Conservation (phyloP, 2,888 invertebrate species). For the Leuctra nigra region DNA sequence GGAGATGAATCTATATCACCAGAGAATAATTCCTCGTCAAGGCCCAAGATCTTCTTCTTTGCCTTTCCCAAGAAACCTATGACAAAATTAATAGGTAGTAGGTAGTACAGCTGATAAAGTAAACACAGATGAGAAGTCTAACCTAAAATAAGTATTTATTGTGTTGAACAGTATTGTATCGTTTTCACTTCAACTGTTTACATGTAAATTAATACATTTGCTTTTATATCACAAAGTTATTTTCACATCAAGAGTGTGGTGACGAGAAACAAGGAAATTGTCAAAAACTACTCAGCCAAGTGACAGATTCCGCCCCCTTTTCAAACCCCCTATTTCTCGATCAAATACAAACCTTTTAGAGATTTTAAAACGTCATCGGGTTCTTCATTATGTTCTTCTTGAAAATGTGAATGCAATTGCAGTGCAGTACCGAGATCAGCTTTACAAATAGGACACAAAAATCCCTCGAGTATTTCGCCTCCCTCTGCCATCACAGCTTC, state of each 20-base stretch:
- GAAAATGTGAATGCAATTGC: conserved; percentile 81
- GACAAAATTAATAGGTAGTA: too few species aligned
- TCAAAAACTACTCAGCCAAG: too few species aligned
- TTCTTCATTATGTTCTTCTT: conserved; percentile 80
- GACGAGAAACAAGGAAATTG: too few species aligned
- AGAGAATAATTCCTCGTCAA: conserved; percentile 58
- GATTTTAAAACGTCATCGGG: conserved; percentile 77
- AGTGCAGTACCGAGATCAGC: conserved; percentile 79
- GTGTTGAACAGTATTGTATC: too few species aligned
- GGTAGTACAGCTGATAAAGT: too few species aligned
- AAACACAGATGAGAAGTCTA: too few species aligned
- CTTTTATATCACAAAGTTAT: too few species aligned
- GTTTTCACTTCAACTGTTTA: too few species aligned
- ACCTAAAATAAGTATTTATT: too few species aligned
- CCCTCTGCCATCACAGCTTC: conserved; percentile 47
- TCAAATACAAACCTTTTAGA: conserved; percentile 39
- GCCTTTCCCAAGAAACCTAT: conserved; percentile 74
- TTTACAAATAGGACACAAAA: conserved; percentile 92
- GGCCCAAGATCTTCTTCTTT: conserved; percentile 73
- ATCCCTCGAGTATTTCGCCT: conserved; percentile 76
- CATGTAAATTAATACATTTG: too few species aligned
- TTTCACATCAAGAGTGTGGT: too few species aligned
- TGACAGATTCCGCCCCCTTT: neutral
- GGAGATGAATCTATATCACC: conserved; percentile 49
- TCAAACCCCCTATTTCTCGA: too few species aligned